Percentiles rank a stretch among this genome's conserved stretches.
These are phyloP conservation scores for Microctonus hyperodae DNA, from an alignment of 2,888 invertebrate genomes.

Conservation along the genomic window DNA sequence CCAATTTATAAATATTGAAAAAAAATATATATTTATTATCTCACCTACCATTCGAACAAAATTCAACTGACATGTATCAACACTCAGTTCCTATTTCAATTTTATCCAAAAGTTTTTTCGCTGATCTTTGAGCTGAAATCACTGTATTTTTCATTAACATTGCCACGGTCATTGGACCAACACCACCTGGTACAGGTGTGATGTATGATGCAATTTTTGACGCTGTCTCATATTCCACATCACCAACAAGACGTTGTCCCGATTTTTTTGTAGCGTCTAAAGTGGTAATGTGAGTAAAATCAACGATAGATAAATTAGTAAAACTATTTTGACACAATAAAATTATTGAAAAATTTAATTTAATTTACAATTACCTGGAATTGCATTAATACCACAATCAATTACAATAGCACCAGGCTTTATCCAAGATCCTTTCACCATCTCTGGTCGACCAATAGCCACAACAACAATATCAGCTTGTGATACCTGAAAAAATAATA, in stretches of 20 bases:
- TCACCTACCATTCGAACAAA: no score
- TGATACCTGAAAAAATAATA: slow-evolving; percentile 70
- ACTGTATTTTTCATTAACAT: slow-evolving; percentile 97
- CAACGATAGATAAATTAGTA: background rate
- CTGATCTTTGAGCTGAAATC: slow-evolving; percentile 76
- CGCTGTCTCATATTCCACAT: slow-evolving; percentile 88
- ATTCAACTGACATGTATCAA: no score
- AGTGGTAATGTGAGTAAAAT: no score
- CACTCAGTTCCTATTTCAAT: no score
- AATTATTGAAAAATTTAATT: background rate
- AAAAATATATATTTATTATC: no score
- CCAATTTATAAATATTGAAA: no score
- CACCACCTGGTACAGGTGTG: slow-evolving; percentile 96
- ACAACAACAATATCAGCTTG: slow-evolving; percentile 95
- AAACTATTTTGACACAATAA: background rate
- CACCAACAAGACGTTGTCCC: slow-evolving; percentile 90
- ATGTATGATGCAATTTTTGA: slow-evolving; percentile 82
- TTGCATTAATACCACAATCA: slow-evolving; percentile 96
- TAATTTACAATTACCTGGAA: slow-evolving; percentile 79
- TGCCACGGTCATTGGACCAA: slow-evolving; percentile 99
- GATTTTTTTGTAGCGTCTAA: slow-evolving; percentile 78
- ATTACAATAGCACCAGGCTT: slow-evolving; percentile 98
- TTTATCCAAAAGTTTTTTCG: slow-evolving; percentile 67
- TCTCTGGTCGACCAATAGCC: slow-evolving; percentile 87
- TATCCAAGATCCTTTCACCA: slow-evolving; percentile 95